Conservation (phyloP, 2,113 vertebrate genomes). For the Oryzias curvinotus region DNA sequence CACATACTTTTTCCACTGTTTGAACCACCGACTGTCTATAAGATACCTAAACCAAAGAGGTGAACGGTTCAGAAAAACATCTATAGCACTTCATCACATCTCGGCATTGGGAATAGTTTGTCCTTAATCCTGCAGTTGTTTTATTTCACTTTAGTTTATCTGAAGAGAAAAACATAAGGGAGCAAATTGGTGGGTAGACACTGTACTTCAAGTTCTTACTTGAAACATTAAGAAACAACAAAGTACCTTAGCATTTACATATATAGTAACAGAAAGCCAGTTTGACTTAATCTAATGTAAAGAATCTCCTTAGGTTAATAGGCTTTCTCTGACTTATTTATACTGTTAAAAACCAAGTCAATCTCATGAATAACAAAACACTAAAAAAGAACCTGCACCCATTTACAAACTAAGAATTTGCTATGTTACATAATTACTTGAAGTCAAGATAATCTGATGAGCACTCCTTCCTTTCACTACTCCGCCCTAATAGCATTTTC, state of each 20-base stretch:
- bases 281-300: constrained; percentile 61
- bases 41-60: constrained; percentile 73
- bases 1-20: constrained; percentile 98
- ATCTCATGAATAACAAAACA: not conserved
- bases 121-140: not conserved
- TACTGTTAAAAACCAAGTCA: not conserved
- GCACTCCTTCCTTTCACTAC: too few species aligned
- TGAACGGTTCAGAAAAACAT: constrained; percentile 1
- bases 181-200: not conserved
- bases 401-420: too few species aligned
- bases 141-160: not conserved
- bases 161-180: not conserved
- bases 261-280: constrained; percentile 56
- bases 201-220: not conserved
- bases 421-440: too few species aligned
- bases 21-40: constrained; percentile 95
- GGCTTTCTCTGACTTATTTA: constrained; percentile 39
- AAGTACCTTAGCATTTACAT: constrained; percentile 27
- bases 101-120: not conserved
- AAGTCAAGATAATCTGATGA: too few species aligned
- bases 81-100: not conserved
- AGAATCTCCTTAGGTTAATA: constrained; percentile 59
- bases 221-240: constrained; percentile 26
- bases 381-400: too few species aligned
- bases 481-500: too few species aligned